phyloP scores from a whole-genome alignment of 2,888 invertebrate genomes.

The Lingula anatina region DNA sequence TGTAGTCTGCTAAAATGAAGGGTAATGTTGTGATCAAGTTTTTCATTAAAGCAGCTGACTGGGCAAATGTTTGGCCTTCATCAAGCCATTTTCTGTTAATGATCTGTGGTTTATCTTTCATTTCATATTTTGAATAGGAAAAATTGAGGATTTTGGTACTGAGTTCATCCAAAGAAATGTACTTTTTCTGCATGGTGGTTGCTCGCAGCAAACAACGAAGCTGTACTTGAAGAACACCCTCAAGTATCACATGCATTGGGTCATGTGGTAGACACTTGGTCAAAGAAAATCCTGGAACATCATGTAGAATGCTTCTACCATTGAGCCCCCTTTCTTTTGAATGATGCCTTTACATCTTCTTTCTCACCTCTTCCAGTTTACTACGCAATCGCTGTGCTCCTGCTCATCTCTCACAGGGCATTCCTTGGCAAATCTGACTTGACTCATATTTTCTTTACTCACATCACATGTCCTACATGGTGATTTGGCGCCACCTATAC shows the following conservation, averaged over 20 bases:
- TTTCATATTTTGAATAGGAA: background rate
- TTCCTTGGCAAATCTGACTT: too few species aligned
- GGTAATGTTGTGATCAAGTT: background rate
- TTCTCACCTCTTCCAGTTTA: background rate
- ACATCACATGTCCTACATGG: conserved; percentile 11
- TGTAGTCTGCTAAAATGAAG: conserved; percentile 4
- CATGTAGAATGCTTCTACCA: conserved; percentile 1
- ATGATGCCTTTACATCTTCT: conserved; percentile 3
- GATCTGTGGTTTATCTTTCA: background rate
- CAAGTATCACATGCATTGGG: conserved; percentile 12
- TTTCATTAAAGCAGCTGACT: background rate
- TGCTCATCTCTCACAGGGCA: too few species aligned
- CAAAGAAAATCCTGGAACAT: conserved; percentile 6
- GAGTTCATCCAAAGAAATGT: background rate
- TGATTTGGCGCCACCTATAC: conserved; percentile 8
- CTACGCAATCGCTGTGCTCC: too few species aligned
- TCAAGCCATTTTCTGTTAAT: background rate
- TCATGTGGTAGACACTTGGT: conserved; percentile 11
- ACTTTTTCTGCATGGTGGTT: too few species aligned
- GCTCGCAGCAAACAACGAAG: conserved; percentile 1
- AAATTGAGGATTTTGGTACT: background rate
- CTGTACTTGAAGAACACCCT: conserved; percentile 4
- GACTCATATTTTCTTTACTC: too few species aligned
- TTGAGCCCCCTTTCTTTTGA: conserved; percentile 9
- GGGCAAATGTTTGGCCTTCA: background rate